Percentiles rank a stretch among this genome's conserved stretches.
Evolutionary conservation across 2,113 vertebrate genomes (phyloP).

Genomic region (Gracilinanus agilis): DNA sequence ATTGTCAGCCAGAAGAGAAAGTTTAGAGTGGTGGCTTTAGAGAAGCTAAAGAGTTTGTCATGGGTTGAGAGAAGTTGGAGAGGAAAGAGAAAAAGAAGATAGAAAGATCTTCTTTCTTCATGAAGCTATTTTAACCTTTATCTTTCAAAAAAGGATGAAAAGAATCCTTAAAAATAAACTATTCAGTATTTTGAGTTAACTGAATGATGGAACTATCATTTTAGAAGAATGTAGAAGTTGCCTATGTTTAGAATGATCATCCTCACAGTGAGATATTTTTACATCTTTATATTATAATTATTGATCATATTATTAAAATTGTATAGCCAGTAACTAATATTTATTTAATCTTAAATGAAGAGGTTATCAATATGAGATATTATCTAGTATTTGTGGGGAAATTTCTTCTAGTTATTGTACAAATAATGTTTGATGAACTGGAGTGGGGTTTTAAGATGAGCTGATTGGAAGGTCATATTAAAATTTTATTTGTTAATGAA

Average conservation of each 20-base stretch:
- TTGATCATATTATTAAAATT: neutral
- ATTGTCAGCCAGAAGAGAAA: neutral
- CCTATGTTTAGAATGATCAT: neutral
- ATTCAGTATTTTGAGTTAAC: neutral
- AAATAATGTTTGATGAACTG: neutral
- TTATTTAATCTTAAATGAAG: neutral
- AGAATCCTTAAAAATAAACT: too few relatives aligned
- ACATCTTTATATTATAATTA: neutral
- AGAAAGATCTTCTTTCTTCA: neutral
- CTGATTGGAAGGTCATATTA: neutral
- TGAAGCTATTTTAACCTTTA: neutral
- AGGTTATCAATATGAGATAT: neutral
- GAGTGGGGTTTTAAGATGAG: neutral
- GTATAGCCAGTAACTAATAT: neutral
- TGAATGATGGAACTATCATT: neutral
- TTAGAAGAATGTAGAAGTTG: neutral
- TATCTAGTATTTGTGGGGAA: neutral
- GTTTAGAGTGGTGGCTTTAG: neutral
- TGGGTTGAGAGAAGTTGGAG: neutral
- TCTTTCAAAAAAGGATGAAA: neutral
- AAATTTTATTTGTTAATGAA: neutral
- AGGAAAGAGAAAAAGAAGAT: neutral
- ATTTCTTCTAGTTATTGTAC: neutral
- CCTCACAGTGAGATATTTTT: neutral
- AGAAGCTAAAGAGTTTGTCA: neutral